Base-by-base conservation (phyloP, 1,140 invertebrate species). In the Drosophila truncata region DNA sequence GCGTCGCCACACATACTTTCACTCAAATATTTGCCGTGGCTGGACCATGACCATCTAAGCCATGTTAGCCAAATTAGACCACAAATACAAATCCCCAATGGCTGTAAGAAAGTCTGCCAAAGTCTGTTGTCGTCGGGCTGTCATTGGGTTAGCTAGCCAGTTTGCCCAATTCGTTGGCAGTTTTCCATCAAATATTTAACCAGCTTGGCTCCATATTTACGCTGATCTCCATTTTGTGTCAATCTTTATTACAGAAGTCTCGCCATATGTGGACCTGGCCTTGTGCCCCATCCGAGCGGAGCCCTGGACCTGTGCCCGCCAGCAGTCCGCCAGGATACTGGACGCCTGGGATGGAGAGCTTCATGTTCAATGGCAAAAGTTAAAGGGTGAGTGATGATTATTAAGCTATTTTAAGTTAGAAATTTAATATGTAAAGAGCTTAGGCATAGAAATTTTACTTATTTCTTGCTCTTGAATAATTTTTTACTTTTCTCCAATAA, bases 221-320 rank as follows among this genome's bases (percentile, higher is more conserved):
- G 25, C 52, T 35, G 50, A 70, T 70, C 42, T 72, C 8, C 10
- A 49, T 39, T 11, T 61, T 29, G 2, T 42, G 2, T 29, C 47
- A 2, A 4, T 61, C 3, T 33, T 27, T n/a, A n/a, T 91, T 84
- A 18, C 87, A 92, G 91, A 82, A 55, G 78, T 92, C 18, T 91
- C 91, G 23, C 91, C 91, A 20, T 92, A 92, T 77, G 67, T 92
- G 70, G 91, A 92, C 54, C 52, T 92, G 62, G 75, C 85, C 31
- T 60, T 92, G 44, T 92, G 91, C 13, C 91, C 91, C n/a, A 78
- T 91, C 9, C 74, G 87, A 35, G 52, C 65, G n/a, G 77, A 92
- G 57, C 91, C 91, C 42, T 92, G 91, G 91, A 63, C 72, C n/a
- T 92, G 91, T 81, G 90, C 91, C 23, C 76, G 91, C 0, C 80